Evolutionary conservation across 2,888 invertebrate genomes (phyloP).

Genomic region (Sepiola atlantica): DNA sequence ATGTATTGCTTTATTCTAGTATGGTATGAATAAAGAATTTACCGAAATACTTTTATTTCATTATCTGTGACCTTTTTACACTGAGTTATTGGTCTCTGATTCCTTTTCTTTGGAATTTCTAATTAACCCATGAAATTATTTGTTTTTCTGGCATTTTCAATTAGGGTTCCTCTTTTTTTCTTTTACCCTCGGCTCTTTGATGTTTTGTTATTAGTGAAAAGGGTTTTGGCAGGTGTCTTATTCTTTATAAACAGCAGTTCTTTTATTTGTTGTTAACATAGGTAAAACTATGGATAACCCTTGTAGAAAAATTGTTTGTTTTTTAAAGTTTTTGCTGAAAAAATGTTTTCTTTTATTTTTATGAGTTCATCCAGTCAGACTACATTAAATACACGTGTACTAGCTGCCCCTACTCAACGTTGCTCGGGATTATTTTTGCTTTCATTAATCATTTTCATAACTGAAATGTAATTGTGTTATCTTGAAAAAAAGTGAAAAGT

Average conservation of each 20-base stretch:
- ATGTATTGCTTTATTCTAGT: not conserved
- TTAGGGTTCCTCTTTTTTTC: not conserved
- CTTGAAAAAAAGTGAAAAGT: too few species aligned
- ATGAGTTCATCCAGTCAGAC: too few species aligned
- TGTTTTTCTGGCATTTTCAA: not conserved
- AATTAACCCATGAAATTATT: not conserved
- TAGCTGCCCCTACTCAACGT: too few species aligned
- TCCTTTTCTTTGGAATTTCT: not conserved
- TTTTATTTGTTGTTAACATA: not conserved
- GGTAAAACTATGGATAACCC: not conserved
- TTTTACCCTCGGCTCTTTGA: not conserved
- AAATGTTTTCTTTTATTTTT: too few species aligned
- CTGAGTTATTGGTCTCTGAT: not conserved
- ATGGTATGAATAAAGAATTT: not conserved
- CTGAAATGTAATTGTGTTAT: too few species aligned
- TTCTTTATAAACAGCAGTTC: not conserved
- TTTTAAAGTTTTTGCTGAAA: too few species aligned
- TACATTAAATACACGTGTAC: too few species aligned
- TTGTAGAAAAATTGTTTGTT: too few species aligned
- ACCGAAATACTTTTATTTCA: not conserved
- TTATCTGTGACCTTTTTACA: not conserved
- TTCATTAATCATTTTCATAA: too few species aligned
- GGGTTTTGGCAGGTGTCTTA: constrained; percentile 32
- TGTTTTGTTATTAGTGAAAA: not conserved
- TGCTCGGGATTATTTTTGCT: too few species aligned